Base-by-base conservation (phyloP, 2,888 invertebrate species). In the Melipona beecheii region DNA sequence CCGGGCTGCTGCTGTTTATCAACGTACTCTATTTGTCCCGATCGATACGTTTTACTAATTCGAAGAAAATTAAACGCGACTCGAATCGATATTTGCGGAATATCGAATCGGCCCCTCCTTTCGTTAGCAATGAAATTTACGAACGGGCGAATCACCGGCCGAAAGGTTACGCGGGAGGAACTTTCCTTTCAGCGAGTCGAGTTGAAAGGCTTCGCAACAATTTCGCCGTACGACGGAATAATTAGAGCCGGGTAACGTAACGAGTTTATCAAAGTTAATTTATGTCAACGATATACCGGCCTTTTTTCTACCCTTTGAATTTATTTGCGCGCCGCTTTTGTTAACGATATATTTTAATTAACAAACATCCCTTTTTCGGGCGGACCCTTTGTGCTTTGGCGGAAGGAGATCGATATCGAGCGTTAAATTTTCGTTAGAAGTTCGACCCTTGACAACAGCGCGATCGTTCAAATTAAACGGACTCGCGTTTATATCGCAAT, bases 111-210 rank as follows among this genome's bases (percentile, higher is more conserved):
- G 50, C 27, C 13, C 27, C 17, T 15, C 19, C 0, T 9, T 43
- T 43, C 19, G 21, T 19, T 21, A n/a, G 24, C 43, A 71, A 66
- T 78, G 58, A 73, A 52, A 73, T 78, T 65, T 52, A 58, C 31
- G 54, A 66, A n/a, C 19, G 5, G n/a, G 24, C 36, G 56, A 50
- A 66, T 78, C 54, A 24, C 43, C 17, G 31, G 43, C 9, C 56
- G 13, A 50, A 43, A 50, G n/a, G 50, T 60, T 68, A 27, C 66
- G 58, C 66, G 58, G 36, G 58, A 4, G 27, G 31, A 71, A 72
- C 24, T 72, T 77, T 65, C 27, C 64, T 43, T 56, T 64, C 4
- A 36, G 3, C 43, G n/a, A 49, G 13, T 54, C 15, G 62, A 54
- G 49, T 77, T 56, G 52, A 17, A 72, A 43, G 43, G n/a, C 13